Percentiles rank a stretch among this genome's conserved stretches.
These are phyloP conservation scores for Pteromalus puparum DNA, from an alignment of 1,140 invertebrate genomes.

Conservation along the genomic window DNA sequence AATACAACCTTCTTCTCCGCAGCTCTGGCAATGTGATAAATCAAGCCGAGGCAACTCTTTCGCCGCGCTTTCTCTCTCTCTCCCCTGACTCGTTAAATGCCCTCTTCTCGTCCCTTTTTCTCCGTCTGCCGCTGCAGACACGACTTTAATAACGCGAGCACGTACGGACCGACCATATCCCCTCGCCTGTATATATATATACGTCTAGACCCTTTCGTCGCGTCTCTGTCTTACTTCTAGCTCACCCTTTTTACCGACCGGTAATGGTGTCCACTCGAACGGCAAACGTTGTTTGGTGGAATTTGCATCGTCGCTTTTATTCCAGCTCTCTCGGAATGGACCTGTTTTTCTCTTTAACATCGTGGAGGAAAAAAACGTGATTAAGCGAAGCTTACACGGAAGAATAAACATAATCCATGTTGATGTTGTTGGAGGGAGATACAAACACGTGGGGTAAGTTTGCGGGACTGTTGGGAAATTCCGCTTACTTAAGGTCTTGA, in stretches of 20 bases:
- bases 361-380: background rate
- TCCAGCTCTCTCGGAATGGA: too few relatives aligned
- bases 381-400: background rate
- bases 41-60: constrained; percentile 13
- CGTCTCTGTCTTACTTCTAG: constrained; percentile 40
- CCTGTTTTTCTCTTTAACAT: background rate
- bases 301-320: constrained; percentile 40
- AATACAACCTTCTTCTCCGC: background rate
- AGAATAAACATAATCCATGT: background rate
- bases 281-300: constrained; percentile 48
- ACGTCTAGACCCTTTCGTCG: constrained; percentile 48
- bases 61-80: too few relatives aligned
- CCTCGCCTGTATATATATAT: constrained; percentile 17
- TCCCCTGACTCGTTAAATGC: constrained; percentile 40
- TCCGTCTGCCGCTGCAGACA: constrained; percentile 20
- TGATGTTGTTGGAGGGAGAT: background rate
- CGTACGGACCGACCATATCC: constrained; percentile 61
- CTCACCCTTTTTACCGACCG: constrained; percentile 53
- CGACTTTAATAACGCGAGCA: constrained; percentile 69
- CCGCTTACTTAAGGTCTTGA: constrained; percentile 4
- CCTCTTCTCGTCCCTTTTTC: background rate
- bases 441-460: background rate
- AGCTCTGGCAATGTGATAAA: constrained; percentile 26
- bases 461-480: constrained; percentile 16
- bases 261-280: constrained; percentile 42